Evolutionary conservation across 2,888 invertebrate genomes (phyloP).

Genomic region (Oscheius myriophilus): DNA sequence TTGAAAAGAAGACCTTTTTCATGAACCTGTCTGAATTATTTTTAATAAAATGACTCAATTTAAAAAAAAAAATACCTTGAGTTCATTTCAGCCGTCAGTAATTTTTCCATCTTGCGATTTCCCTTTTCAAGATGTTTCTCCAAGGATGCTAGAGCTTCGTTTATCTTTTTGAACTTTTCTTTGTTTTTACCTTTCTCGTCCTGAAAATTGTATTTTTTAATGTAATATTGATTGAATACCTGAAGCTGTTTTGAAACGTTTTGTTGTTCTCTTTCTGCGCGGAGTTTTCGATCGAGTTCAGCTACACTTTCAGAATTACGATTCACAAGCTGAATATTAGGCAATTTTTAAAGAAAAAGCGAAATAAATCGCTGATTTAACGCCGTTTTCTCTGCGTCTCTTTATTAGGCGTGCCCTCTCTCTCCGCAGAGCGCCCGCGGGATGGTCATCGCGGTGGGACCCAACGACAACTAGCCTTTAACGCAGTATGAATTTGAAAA

Average conservation of each 20-base stretch:
- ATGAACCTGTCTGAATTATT: constrained; percentile 63
- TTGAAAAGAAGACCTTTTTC: constrained; percentile 68
- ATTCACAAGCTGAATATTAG: constrained; percentile 6
- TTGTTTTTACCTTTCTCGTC: constrained; percentile 64
- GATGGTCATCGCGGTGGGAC: no score
- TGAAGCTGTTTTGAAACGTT: constrained; percentile 35
- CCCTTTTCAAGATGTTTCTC: constrained; percentile 67
- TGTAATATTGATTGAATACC: not conserved
- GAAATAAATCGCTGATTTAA: no score
- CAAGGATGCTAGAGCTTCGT: constrained; percentile 66
- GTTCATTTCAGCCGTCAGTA: constrained; percentile 53
- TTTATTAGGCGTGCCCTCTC: no score
- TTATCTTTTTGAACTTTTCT: constrained; percentile 66
- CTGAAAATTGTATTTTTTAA: constrained; percentile 16
- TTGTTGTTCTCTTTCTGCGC: constrained; percentile 47
- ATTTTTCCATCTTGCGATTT: constrained; percentile 67
- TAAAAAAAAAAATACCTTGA: constrained; percentile 32
- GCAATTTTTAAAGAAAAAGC: no score
- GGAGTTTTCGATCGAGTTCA: constrained; percentile 50
- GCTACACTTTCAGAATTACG: constrained; percentile 24
- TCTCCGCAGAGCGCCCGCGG: no score
- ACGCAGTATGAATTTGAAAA: no score
- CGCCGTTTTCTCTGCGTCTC: no score
- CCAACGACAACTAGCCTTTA: no score
- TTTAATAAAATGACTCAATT: not conserved